Conservation (phyloP, 2,888 invertebrate species). For the Rotaria socialis region DNA sequence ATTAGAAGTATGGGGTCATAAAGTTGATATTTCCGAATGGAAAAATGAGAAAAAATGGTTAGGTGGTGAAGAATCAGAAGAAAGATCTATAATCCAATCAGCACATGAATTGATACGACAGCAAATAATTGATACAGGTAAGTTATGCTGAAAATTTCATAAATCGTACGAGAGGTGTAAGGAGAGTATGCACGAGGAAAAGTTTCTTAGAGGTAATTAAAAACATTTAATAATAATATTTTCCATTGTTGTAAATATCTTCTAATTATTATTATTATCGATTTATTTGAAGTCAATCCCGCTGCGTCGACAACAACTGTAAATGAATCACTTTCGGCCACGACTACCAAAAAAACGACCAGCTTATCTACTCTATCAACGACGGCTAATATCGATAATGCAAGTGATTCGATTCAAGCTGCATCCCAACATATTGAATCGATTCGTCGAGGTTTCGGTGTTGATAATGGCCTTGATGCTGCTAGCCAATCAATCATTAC, state of each 20-base stretch:
- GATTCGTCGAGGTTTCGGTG: constrained; percentile 53
- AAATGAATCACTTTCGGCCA: neutral
- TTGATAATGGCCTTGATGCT: neutral
- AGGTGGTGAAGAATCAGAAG: neutral
- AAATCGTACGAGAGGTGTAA: too few species aligned
- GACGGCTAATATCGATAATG: neutral
- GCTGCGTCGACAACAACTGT: neutral
- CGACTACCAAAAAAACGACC: neutral
- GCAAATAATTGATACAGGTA: neutral
- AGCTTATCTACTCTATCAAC: neutral
- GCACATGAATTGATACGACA: neutral
- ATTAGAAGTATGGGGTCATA: neutral
- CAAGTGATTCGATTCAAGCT: neutral
- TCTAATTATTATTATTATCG: too few species aligned
- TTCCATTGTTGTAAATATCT: too few species aligned
- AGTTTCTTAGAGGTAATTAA: too few species aligned
- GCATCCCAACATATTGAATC: constrained; percentile 49
- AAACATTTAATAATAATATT: too few species aligned
- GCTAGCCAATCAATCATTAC: neutral
- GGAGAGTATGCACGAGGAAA: too few species aligned
- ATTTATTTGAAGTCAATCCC: neutral
- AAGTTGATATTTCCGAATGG: neutral
- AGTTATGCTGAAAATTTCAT: too few species aligned
- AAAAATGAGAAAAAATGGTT: neutral
- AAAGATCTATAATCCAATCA: neutral